These are phyloP conservation scores for Centrocercus urophasianus DNA, from an alignment of 2,113 vertebrate species.

Conservation along the genomic window DNA sequence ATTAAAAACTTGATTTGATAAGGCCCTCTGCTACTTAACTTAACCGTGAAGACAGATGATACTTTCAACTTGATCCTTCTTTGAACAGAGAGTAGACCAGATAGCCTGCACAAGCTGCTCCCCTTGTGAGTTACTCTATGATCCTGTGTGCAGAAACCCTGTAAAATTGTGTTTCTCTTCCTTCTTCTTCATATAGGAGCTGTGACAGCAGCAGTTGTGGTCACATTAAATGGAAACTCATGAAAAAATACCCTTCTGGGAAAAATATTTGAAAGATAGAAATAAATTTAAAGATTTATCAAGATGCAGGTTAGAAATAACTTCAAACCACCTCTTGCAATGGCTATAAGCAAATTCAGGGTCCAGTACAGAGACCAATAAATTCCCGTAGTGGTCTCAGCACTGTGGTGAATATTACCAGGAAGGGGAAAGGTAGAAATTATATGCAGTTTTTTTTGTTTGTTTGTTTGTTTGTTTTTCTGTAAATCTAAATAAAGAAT, in stretches of 20 bases:
- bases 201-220: not conserved
- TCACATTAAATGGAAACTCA: not conserved
- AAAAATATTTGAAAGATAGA: not conserved
- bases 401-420: not conserved
- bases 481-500: not conserved
- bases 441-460: not conserved
- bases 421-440: not conserved
- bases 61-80: not conserved
- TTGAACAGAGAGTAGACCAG: not conserved
- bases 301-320: not conserved
- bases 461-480: not conserved
- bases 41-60: not conserved
- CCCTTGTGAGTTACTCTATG: not conserved
- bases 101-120: not conserved
- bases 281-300: not conserved
- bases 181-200: not conserved
- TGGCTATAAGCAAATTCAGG: not conserved
- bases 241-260: not conserved
- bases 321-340: not conserved
- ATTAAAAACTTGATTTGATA: not conserved
- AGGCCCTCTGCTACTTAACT: not conserved
- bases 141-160: rapidly evolving
- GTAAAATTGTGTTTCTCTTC: not conserved
- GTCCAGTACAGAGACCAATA: not conserved
- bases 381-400: not conserved